Conservation (phyloP, 2,113 vertebrate genomes). For the Synchiropus splendidus region DNA sequence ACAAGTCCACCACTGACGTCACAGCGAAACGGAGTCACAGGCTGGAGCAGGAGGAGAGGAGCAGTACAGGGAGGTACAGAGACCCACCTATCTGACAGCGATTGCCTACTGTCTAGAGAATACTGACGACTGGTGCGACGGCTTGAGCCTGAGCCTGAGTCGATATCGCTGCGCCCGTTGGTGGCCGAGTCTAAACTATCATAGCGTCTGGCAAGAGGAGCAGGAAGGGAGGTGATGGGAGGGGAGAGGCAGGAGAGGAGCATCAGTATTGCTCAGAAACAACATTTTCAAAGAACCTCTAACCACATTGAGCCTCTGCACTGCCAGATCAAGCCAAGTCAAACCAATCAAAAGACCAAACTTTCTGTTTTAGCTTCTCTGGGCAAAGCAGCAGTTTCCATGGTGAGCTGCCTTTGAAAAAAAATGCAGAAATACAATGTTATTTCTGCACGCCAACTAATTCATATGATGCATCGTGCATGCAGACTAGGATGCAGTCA, state of each 20-base stretch:
- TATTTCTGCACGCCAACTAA: conserved; percentile 20
- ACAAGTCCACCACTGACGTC: conserved; percentile 75
- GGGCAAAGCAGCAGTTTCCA: conserved; percentile 23
- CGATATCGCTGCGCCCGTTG: conserved; percentile 81
- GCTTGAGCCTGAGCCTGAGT: conserved; percentile 85
- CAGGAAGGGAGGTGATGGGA: conserved; percentile 37
- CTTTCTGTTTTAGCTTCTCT: conserved; percentile 8
- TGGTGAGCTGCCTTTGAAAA: conserved; percentile 17
- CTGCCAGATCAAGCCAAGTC: conserved; percentile 3
- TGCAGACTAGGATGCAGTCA: conserved; percentile 27
- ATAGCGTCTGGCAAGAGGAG: conserved; percentile 75
- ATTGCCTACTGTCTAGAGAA: conserved; percentile 89
- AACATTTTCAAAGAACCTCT: conserved; percentile 32
- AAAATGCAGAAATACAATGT: conserved; percentile 14
- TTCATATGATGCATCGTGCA: no score
- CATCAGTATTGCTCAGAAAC: conserved; percentile 62
- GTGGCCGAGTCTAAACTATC: conserved; percentile 91
- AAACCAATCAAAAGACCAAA: conserved; percentile 8
- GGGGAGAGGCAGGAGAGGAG: conserved; percentile 64
- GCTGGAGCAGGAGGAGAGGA: conserved; percentile 60
- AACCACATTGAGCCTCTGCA: conserved; percentile 21
- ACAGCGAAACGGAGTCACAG: conserved; percentile 73
- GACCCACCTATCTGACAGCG: conserved; percentile 87
- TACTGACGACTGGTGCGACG: conserved; percentile 81
- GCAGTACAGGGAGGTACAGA: conserved; percentile 53